Base-by-base conservation (phyloP, 1,140 invertebrate genomes). In the Melitaea cinxia region DNA sequence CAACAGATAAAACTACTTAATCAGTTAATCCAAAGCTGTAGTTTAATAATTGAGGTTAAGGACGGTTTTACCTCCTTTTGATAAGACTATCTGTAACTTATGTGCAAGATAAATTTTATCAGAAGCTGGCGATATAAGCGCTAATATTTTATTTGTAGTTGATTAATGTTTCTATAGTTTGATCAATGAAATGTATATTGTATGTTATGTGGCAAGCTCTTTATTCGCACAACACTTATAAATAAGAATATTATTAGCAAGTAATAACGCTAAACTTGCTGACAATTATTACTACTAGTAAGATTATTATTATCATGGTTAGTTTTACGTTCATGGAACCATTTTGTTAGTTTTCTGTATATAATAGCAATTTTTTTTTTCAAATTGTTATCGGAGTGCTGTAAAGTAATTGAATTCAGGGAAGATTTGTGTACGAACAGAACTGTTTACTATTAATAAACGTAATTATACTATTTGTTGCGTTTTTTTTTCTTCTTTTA, bases 101-200 rank as follows among this genome's bases (percentile, higher is more conserved):
- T n/a, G n/a, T n/a, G n/a, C n/a, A n/a, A n/a, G n/a, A n/a, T n/a
- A n/a, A n/a, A n/a, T n/a, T n/a, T n/a, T n/a, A n/a, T n/a, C n/a
- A n/a, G n/a, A n/a, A n/a, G n/a, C 24, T 26, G 24, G 6, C 2
- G 24, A 26, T 26, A 6, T 26, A 26, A 26, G 24, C 24, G 24
- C 2, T 4, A 26, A 26, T 26, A 76, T 73, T 71, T 59, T 66
- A 71, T 73, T 68, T 66, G 30, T 68, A 73, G 66, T 76, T 76
- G 68, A 67, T 68, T 62, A 61, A 55, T 68, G 54, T 4, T 64
- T 72, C 58, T 63, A 67, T 56, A 49, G 42, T 54, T 47, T 14
- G 9, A 24, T 26, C 19, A 7, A n/a, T 54, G 23, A 39, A 23
- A 45, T 45, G 37, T 30, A 19, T 58, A 58, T 24, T 39, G 23